These are phyloP conservation scores for Neomicropteryx cornuta DNA, from an alignment of 1,140 invertebrate genomes.

Conservation along the genomic window DNA sequence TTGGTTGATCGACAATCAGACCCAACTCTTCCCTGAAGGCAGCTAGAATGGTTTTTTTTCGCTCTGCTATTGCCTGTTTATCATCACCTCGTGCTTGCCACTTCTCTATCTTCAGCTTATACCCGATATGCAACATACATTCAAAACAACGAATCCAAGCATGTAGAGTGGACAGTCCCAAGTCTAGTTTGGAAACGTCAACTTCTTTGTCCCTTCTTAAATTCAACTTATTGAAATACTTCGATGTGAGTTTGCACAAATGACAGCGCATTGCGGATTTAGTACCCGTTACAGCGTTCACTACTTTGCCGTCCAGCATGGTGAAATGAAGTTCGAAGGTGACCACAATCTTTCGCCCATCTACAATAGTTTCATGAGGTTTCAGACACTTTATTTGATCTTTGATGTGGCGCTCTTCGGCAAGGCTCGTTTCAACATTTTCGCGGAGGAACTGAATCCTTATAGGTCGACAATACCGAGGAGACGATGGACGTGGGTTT, in stretches of 20 bases:
- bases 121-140: constrained; percentile 14
- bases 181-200: background rate
- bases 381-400: constrained; percentile 11
- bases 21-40: constrained; percentile 10
- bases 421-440: constrained; percentile 8
- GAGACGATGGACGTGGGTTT: constrained; percentile 17
- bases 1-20: constrained; percentile 20
- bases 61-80: background rate
- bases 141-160: constrained; percentile 17
- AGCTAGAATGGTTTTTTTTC: constrained; percentile 7
- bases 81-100: too few relatives aligned
- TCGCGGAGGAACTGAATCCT: constrained; percentile 18
- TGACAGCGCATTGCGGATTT: constrained; percentile 13
- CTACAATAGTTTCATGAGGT: constrained; percentile 6
- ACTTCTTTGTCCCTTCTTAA: constrained; percentile 8
- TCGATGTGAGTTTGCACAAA: constrained; percentile 16
- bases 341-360: constrained; percentile 9
- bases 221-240: constrained; percentile 17
- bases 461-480: constrained; percentile 17
- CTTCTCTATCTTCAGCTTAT: constrained; percentile 16
- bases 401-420: constrained; percentile 12
- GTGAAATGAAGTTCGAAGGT: constrained; percentile 12
- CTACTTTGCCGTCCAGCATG: constrained; percentile 19
- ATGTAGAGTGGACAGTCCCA: constrained; percentile 14
- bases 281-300: constrained; percentile 16